Evolutionary conservation across 2,888 invertebrate species (phyloP).

Genomic region (Caenorhabditis macrosperma): DNA sequence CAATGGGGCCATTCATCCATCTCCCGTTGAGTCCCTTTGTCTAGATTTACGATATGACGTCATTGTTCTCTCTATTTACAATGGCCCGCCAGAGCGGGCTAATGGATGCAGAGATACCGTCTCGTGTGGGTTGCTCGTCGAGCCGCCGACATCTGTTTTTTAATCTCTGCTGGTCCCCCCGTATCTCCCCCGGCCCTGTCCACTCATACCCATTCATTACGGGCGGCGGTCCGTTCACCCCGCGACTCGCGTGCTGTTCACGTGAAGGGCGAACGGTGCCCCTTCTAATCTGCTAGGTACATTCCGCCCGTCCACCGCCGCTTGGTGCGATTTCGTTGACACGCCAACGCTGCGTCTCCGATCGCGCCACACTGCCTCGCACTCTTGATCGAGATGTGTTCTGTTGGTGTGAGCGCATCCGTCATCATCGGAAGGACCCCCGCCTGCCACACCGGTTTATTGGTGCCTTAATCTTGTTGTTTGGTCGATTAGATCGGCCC

Average conservation of each 20-base stretch:
- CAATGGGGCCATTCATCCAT: constrained; percentile 1
- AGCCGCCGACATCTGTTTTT: background rate
- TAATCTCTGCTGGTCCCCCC: background rate
- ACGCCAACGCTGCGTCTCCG: constrained; percentile 12
- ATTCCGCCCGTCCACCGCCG: constrained; percentile 1
- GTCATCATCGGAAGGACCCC: constrained; percentile 12
- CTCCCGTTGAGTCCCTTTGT: background rate
- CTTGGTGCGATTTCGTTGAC: constrained; percentile 19
- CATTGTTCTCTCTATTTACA: background rate
- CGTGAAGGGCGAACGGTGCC: background rate
- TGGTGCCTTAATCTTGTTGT: constrained; percentile 23
- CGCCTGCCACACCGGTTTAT: background rate
- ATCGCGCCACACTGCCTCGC: background rate
- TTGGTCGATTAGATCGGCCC: constrained; percentile 16
- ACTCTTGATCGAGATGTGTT: constrained; percentile 10
- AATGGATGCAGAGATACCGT: constrained; percentile 11
- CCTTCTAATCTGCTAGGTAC: background rate
- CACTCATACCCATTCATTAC: constrained; percentile 2
- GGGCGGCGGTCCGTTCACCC: background rate
- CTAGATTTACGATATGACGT: constrained; percentile 14
- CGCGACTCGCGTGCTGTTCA: background rate
- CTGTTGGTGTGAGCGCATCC: constrained; percentile 20
- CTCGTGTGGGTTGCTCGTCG: constrained; percentile 1
- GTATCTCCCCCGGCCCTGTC: background rate
- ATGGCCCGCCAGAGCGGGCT: background rate